Evolutionary conservation across 1,140 invertebrate species (phyloP), one percentile per base, ranked within the genome.

Genomic region (Arion vulgaris): DNA sequence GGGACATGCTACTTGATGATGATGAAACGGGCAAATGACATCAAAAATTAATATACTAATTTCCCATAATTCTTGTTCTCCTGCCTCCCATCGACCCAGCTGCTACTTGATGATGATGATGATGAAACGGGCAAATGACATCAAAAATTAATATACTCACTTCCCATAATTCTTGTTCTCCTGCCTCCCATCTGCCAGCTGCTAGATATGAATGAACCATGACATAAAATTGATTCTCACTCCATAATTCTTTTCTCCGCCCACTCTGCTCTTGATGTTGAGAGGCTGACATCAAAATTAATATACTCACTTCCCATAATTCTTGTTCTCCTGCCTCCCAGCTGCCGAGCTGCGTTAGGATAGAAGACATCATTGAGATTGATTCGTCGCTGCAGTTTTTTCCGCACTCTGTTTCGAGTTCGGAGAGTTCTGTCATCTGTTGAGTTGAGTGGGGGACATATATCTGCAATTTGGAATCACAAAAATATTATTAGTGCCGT

Each of bases 361-460:
- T 89, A 89, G 69, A 28, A 53, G 36, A 62, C 49, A 38, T 85
- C 84, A 81, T 85, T 81, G 28, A 86, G 86, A 34, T 89, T 86
- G 57, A 87, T 87, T 41, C 94, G 93, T 87, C 95, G 94, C 83
- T 94, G 93, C 83, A 95, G 94, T 92, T 96, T 96, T 87, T 94
- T 94, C 88, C 95, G 94, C 72, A 96, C 92, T 91, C 96, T 96
- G 74, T 94, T 94, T 87, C 95, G 95, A 91, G 96, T 95, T 57
- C 95, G 93, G 86, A 95, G 95, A 34, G 95, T 94, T 86, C 96
- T 93, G 90, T 97, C 96, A 90, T 96, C 95, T 91, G 96, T 95
- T 19, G 89, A 89, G 81, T 87, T 89, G 23, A 89, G 49, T 74
- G 87, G 90, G 32, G 87, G 89, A 84, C 87, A 90, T 80, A 88